Evolutionary conservation across 2,113 vertebrate genomes (phyloP), one percentile per base, ranked within the genome.

Genomic region (Equus quagga): DNA sequence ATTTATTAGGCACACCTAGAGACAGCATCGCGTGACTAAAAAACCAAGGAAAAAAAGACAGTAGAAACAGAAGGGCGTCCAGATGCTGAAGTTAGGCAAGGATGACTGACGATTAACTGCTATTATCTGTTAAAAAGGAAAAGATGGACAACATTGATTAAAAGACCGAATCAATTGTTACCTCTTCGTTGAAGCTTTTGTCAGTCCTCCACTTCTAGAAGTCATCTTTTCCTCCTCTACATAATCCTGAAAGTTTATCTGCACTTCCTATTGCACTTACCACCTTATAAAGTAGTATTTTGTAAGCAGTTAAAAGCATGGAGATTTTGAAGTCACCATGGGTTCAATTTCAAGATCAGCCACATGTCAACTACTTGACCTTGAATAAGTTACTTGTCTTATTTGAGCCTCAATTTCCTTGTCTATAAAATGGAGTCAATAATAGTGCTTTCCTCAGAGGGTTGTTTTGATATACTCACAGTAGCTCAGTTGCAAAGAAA

Each of bases 341-440:
- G 51, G 17, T 46, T 96, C 85, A 92, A 94, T 79, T 78, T 97
- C 18, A 44, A 96, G 67, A 83, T 58, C 23, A 76, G 17, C 58
- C 19, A 62, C 72, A 41, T 91, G 13, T 67, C 81, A 93, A 88
- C 23, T 70, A 49, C n/a, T 4, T 82, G 62, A 78, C 11, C 28
- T 91, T 93, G 54, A 28, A 80, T 78, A 76, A 84, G 31, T 84
- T 79, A 94, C 62, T 87, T 91, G 14, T 33, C 46, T 95, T 83
- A 73, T 80, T 85, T 56, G 31, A 91, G 44, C 23, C 81, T 87
- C 26, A 88, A 67, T 84, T 62, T 94, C 49, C n/a, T 88, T 89
- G 13, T 58, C 84, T 91, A 72, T 54, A 96, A 84, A 95, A 72
- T 87, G 58, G 41, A 88, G 26, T 69, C 36, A 36, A 44, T n/a